phyloP scores from a whole-genome alignment of 2,888 invertebrate species.

The Oeneis ivallda region DNA sequence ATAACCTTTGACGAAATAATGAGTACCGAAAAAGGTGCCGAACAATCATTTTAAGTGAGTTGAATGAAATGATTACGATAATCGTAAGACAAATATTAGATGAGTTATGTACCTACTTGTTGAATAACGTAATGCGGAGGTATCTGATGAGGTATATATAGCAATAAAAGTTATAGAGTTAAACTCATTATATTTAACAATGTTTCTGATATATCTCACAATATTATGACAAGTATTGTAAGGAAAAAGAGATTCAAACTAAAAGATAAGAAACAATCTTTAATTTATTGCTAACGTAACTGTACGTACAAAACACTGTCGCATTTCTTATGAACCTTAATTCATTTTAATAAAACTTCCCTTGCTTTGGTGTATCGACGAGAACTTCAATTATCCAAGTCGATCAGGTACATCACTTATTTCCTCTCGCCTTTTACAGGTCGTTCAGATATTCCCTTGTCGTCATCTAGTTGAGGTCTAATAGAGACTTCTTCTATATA shows the following conservation, averaged over 20 bases:
- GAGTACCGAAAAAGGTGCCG: too few relatives aligned
- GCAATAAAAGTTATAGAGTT: too few relatives aligned
- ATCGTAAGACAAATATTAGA: too few relatives aligned
- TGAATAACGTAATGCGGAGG: too few relatives aligned
- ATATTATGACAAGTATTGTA: not conserved
- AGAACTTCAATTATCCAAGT: not conserved
- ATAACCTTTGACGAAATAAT: too few relatives aligned
- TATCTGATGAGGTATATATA: too few relatives aligned
- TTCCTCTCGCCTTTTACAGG: constrained; percentile 16
- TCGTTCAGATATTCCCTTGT: constrained; percentile 17
- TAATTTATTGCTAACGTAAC: constrained; percentile 7
- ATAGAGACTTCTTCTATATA: constrained; percentile 45
- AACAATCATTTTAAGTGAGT: too few relatives aligned
- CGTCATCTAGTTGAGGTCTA: constrained; percentile 14
- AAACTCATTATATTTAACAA: too few relatives aligned
- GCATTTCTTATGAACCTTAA: constrained; percentile 10
- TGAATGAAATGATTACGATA: too few relatives aligned
- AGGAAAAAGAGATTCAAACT: not conserved
- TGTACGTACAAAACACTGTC: constrained; percentile 8
- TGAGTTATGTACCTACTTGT: too few relatives aligned
- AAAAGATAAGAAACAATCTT: constrained; percentile 1
- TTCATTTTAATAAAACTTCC: not conserved
- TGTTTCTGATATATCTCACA: not conserved
- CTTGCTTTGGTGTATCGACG: constrained; percentile 2
- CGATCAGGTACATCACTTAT: constrained; percentile 13